Base-by-base conservation (phyloP, 2,888 invertebrate genomes). In the Endomychus coccineus region DNA sequence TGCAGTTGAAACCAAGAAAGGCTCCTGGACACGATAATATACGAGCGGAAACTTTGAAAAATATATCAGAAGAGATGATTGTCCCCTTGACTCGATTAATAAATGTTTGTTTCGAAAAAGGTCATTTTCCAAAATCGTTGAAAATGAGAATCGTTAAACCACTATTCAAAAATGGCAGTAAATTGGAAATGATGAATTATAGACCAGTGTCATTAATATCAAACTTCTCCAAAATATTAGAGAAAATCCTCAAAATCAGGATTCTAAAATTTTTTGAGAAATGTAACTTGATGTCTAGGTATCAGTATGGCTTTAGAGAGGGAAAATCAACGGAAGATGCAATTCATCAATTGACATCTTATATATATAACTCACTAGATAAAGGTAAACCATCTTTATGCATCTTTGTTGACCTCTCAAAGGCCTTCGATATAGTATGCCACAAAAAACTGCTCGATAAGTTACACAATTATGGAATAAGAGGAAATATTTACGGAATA, bases 81-180 rank as follows among this genome's bases (percentile, higher is more conserved):
- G 16, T 13, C 16, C 27, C 27, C 16, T 2, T 15, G 11, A 27
- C 27, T 3, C 27, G 16, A n/a, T 15, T 27, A 12, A 27, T 27
- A 3, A 27, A 27, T 6, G 2, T 3, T 2, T 27, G 27, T 11
- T 27, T 27, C 11, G 13, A 27, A 4, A 19, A 10, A n/a, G 19
- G 30, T 16, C n/a, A 27, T 11, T 27, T 27, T 13, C 27, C 27
- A 3, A 27, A 27, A 13, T 7, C 9, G 9, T 3, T 27, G n/a
- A 27, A 27, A 27, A 11, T 27, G 13, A 15, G 27, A 27, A 27
- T 27, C 13, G 11, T 27, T 1, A 27, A 27, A 27, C 27, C 27
- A 9, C 27, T 27, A 4, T 27, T 12, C 13, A 27, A 27, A 13
- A 3, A 11, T 13, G 27, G 27, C 13, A 15, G 15, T 27, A 27